A percentile compares a stretch with the other conserved stretches of the same genome.
Evolutionary conservation across 2,113 vertebrate genomes (phyloP).

Genomic region (Sorex araneus): DNA sequence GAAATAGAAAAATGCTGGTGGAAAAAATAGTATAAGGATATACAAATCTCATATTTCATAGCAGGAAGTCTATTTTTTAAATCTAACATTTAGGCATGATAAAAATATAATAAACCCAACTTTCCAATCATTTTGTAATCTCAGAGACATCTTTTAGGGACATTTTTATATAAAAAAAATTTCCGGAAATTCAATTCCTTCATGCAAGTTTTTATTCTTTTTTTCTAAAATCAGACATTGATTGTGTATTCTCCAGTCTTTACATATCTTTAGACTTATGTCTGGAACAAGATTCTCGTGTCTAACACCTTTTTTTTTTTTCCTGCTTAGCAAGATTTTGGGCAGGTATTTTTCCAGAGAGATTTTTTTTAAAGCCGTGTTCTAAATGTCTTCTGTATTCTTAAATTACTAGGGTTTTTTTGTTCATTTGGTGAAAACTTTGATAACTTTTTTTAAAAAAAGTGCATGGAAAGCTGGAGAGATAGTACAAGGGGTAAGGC

Average conservation of each 20-base stretch:
- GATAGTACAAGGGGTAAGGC: too few relatives aligned
- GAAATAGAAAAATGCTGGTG: slow-evolving; percentile 4
- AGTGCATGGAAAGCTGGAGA: background rate
- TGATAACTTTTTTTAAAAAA: background rate
- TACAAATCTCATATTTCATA: background rate
- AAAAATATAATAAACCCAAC: background rate
- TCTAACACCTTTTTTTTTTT: background rate
- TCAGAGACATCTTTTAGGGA: background rate
- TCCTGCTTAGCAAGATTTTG: background rate
- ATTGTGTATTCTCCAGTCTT: background rate
- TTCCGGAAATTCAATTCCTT: background rate
- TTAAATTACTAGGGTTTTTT: background rate
- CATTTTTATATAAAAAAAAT: background rate
- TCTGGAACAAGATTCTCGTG: background rate
- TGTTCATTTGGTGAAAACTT: slow-evolving; percentile 12
- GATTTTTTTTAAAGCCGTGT: background rate
- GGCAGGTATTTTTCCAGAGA: background rate
- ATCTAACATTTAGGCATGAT: background rate
- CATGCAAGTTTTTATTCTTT: background rate
- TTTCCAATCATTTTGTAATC: background rate
- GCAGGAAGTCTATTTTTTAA: background rate
- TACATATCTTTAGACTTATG: background rate
- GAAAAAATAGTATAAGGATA: background rate
- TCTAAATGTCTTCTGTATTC: background rate
- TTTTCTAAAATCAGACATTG: background rate